Conservation (phyloP, 1,140 invertebrate genomes). For the Schlechtendalia chinensis region DNA sequence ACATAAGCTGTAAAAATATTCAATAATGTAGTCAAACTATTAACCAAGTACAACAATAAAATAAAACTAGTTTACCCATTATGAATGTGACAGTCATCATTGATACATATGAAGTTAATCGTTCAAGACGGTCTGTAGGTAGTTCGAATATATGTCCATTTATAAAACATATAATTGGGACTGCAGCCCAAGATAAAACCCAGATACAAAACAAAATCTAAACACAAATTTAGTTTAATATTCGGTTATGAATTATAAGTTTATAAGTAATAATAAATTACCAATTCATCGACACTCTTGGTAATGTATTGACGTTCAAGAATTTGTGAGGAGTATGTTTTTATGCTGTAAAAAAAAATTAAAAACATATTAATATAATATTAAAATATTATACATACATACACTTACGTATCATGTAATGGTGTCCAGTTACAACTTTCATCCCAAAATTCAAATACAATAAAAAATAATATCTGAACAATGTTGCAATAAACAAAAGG, state of each 20-base stretch:
- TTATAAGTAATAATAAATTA: slow-evolving; percentile 19
- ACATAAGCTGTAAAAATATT: slow-evolving; percentile 10
- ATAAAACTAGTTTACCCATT: slow-evolving; percentile 3
- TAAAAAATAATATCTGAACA: slow-evolving; percentile 39
- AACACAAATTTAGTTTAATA: not conserved
- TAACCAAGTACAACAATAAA: not conserved
- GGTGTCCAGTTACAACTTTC: slow-evolving; percentile 41
- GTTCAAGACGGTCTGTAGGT: slow-evolving; percentile 25
- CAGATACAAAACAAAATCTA: slow-evolving; percentile 46
- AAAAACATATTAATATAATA: not conserved
- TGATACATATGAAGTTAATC: slow-evolving; percentile 29
- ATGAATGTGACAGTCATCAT: slow-evolving; percentile 38
- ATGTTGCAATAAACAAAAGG: slow-evolving; percentile 41
- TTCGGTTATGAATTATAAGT: not conserved
- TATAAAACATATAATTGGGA: slow-evolving; percentile 29
- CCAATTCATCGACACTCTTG: slow-evolving; percentile 41
- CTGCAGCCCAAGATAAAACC: slow-evolving; percentile 43
- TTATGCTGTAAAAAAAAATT: not conserved
- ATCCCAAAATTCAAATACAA: slow-evolving; percentile 46
- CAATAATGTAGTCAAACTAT: not conserved
- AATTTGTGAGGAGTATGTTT: slow-evolving; percentile 9
- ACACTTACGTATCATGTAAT: slow-evolving; percentile 31
- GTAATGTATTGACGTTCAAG: slow-evolving; percentile 15
- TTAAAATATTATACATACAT: not conserved
- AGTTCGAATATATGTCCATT: slow-evolving; percentile 40